Evolutionary conservation across 2,888 invertebrate genomes (phyloP), one percentile per base, ranked within the genome.

Genomic region (Gari tellinella): DNA sequence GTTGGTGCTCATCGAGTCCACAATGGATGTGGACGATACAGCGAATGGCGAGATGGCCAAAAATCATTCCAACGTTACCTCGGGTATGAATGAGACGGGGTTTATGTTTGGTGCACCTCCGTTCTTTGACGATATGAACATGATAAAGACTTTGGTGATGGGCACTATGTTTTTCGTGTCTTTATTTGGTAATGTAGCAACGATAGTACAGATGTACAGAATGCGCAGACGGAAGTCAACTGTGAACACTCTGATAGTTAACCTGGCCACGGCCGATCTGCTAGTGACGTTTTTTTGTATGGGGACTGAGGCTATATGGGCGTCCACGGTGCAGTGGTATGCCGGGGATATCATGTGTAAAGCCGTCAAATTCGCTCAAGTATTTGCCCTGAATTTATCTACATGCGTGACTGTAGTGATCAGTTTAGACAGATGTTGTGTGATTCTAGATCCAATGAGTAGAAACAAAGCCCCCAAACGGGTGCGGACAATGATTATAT

Each of bases 341-440:
- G 96, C 95, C 15, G 96, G 96, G 1, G 95, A 96, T 87, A 90
- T 94, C 12, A 94, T 94, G 48, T 97, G 97, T 92, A 96, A 96
- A 92, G 81, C 96, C 61, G 95, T 96, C 86, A 97, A 96, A 91
- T 95, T 95, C 82, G 93, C 95, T 53, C 96, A 96, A 92, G 86
- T 96, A 94, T 96, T 96, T 88, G 95, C 96, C 57, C 93, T 97
- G 60, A 96, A 96, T 89, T 92, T 96, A 76, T 96, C 96, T 72
- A 96, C 96, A 0, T 96, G 96, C 91, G 94, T 96, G 45, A 93
- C 96, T 25, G 96, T 96, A 38, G 93, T 96, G 51, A 96, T 97
- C 85, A 96, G 96, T 14, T 94, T 96, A 49, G 96, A 97, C 88
- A 93, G 96, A 63, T 96, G 96, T 93, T 94, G 95, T 62, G 92